Conservation (phyloP, 2,113 vertebrate genomes). For the Accipiter virgatus region DNA sequence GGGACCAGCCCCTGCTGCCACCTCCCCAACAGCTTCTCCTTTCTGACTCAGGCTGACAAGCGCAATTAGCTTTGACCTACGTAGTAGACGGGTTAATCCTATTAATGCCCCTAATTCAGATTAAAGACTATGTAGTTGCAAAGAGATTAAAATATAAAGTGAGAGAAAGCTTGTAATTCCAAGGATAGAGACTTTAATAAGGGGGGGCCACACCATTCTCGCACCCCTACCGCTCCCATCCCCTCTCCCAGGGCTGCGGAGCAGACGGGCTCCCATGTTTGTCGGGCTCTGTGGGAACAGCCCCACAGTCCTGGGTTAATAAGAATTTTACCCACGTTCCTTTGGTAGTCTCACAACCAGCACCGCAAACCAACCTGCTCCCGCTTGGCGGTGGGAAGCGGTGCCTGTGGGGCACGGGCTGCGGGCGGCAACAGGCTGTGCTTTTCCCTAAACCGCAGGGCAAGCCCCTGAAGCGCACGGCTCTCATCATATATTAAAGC, state of each 20-base stretch:
- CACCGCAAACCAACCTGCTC: accelerated
- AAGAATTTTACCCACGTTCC: too few relatives aligned
- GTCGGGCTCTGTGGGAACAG: background rate
- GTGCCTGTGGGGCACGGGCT: accelerated
- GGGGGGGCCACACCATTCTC: too few relatives aligned
- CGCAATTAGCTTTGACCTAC: background rate
- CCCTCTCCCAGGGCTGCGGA: accelerated
- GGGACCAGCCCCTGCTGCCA: background rate
- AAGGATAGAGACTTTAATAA: background rate
- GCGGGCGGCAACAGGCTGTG: accelerated
- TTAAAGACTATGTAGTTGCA: background rate
- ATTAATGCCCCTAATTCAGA: background rate
- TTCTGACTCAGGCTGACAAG: background rate
- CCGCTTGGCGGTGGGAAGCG: accelerated
- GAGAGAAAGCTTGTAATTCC: background rate
- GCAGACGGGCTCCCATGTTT: accelerated
- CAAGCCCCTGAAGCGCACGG: accelerated
- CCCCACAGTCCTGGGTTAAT: background rate
- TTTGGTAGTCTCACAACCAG: accelerated
- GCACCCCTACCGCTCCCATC: background rate
- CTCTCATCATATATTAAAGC: accelerated
- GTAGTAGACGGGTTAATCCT: background rate
- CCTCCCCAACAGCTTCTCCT: background rate
- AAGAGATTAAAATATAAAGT: background rate
- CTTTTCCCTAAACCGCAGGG: background rate